Conservation (phyloP, 2,797 vertebrate species). For the Chrosomus eos region DNA sequence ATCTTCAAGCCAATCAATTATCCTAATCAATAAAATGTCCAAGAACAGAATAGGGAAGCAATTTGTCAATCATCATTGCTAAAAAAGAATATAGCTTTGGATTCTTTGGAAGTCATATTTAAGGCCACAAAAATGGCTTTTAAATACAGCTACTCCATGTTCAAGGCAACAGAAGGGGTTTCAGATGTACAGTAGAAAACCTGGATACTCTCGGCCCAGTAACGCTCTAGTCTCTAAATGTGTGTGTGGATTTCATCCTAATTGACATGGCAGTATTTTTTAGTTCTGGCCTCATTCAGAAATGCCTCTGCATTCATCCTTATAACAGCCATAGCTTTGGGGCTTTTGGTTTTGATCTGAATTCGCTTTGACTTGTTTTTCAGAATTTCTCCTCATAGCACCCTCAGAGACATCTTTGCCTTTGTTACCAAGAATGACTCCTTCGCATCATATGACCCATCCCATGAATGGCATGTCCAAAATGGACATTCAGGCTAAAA, state of each 20-base stretch:
- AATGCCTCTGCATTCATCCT: slow-evolving; percentile 43
- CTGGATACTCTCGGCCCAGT: background rate
- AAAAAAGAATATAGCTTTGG: background rate
- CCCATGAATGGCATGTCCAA: slow-evolving; percentile 37
- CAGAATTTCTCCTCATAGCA: slow-evolving; percentile 44
- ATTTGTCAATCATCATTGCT: background rate
- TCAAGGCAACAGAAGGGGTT: background rate
- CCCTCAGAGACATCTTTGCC: slow-evolving; percentile 55
- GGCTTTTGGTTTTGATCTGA: slow-evolving; percentile 50
- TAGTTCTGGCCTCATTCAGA: slow-evolving; percentile 45
- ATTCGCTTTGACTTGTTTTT: slow-evolving; percentile 65
- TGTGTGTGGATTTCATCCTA: background rate
- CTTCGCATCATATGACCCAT: slow-evolving; percentile 57
- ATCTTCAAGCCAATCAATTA: slow-evolving; percentile 8
- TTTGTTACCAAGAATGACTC: slow-evolving; percentile 56
- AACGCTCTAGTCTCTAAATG: background rate
- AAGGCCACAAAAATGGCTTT: background rate
- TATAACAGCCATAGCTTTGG: slow-evolving; percentile 18
- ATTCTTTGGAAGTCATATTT: background rate
- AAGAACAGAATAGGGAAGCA: background rate
- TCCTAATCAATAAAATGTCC: slow-evolving; percentile 3
- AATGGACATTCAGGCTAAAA: slow-evolving; percentile 53
- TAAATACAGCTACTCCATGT: background rate
- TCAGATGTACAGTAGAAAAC: slow-evolving; percentile 1
- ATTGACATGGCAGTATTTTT: slow-evolving; percentile 28